Evolutionary conservation across 2,113 vertebrate species (phyloP).

Genomic region (Sinocyclocheilus rhinocerous): DNA sequence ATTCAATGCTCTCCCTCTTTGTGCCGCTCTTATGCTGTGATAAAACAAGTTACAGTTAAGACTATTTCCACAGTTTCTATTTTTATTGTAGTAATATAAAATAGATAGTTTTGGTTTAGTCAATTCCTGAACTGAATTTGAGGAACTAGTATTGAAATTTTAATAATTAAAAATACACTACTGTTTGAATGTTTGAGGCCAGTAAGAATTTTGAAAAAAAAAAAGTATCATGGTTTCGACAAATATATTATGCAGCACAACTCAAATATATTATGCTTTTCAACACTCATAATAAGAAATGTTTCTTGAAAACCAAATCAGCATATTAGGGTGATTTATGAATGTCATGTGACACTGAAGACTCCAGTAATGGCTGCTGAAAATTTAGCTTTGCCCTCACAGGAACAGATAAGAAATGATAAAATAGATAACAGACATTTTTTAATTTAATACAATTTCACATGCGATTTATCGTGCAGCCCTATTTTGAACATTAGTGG

Average conservation of each 20-base stretch:
- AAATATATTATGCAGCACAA: background rate
- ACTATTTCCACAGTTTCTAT: constrained; percentile 6
- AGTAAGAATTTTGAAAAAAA: background rate
- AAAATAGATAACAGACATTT: background rate
- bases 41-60: constrained; percentile 38
- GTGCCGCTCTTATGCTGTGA: constrained; percentile 18
- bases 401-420: background rate
- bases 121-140: background rate
- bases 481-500: background rate
- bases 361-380: background rate
- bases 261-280: background rate
- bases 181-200: background rate
- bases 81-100: constrained; percentile 4
- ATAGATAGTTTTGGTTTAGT: background rate
- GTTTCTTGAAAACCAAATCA: background rate
- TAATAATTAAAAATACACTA: background rate
- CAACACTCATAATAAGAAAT: background rate
- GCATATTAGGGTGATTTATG: background rate
- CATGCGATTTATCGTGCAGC: too few species aligned
- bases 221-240: background rate
- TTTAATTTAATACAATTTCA: background rate
- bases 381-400: background rate
- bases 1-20: constrained; percentile 17
- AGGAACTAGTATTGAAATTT: background rate
- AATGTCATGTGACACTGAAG: background rate